phyloP scores from a whole-genome alignment of 1,140 invertebrate genomes.

The Oryzaephilus surinamensis region DNA sequence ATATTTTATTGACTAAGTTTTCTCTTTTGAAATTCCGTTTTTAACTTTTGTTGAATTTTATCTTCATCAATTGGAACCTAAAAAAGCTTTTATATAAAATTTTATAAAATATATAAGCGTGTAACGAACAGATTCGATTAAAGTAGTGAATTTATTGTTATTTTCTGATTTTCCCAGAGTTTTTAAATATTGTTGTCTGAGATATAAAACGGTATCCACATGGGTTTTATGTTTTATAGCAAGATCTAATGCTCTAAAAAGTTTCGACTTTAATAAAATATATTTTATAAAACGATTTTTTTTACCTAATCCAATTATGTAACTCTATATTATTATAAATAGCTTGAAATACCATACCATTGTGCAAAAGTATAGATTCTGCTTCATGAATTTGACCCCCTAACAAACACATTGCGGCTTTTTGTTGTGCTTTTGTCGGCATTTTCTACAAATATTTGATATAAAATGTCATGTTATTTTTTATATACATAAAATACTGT shows the following conservation, averaged over 20 bases:
- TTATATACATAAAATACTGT: conserved; percentile 2
- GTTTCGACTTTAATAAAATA: neutral
- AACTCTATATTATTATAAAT: conserved; percentile 71
- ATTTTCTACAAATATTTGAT: conserved; percentile 36
- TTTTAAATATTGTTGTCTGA: conserved; percentile 63
- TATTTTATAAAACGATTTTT: conserved; percentile 5
- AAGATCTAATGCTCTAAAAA: conserved; percentile 67
- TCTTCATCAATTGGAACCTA: conserved; percentile 27
- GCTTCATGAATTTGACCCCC: conserved; percentile 69
- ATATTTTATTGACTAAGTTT: conserved; percentile 8
- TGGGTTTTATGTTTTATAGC: conserved; percentile 69
- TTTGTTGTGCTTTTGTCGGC: conserved; percentile 46
- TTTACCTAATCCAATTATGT: conserved; percentile 74
- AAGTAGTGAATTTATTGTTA: conserved; percentile 58
- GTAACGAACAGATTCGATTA: conserved; percentile 35
- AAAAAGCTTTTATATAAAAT: conserved; percentile 5
- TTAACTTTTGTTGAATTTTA: conserved; percentile 29
- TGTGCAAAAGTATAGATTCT: conserved; percentile 71
- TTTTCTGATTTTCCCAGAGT: conserved; percentile 65
- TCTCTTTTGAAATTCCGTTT: conserved; percentile 19
- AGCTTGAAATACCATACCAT: conserved; percentile 63
- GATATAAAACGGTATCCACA: conserved; percentile 66
- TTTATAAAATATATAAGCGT: neutral
- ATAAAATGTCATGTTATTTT: neutral
- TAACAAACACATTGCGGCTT: conserved; percentile 72